These are phyloP conservation scores for Acleris cristana DNA, from an alignment of 2,888 invertebrate species.

Conservation along the genomic window DNA sequence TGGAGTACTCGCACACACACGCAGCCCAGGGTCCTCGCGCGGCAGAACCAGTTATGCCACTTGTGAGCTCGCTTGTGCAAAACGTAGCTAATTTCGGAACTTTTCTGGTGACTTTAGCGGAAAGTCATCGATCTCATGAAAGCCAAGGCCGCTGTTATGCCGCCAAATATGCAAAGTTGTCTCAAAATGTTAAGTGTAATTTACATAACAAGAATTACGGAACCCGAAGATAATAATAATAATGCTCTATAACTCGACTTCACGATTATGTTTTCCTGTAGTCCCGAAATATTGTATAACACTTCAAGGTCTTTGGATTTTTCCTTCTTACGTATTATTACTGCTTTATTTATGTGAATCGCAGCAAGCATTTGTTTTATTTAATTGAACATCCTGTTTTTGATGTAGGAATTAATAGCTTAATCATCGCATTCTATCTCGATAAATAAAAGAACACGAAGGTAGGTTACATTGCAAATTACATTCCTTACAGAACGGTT, in stretches of 20 bases:
- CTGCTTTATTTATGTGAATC: neutral
- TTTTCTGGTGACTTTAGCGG: constrained; percentile 14
- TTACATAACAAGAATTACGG: constrained; percentile 21
- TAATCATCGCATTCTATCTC: constrained; percentile 1
- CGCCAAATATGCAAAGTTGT: constrained; percentile 6
- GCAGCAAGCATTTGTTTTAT: neutral
- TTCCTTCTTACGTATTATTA: neutral
- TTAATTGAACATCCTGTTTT: neutral
- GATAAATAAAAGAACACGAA: constrained; percentile 14
- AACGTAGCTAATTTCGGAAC: constrained; percentile 23
- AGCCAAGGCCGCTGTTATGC: constrained; percentile 20
- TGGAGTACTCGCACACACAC: neutral
- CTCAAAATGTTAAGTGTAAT: constrained; percentile 6
- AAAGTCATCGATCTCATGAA: constrained; percentile 29
- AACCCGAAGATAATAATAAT: neutral
- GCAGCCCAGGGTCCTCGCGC: neutral
- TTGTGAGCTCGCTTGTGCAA: neutral
- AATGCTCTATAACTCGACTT: constrained; percentile 4
- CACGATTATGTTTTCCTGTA: neutral
- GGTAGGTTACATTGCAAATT: constrained; percentile 10
- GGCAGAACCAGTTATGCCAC: constrained; percentile 23
- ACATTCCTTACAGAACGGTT: constrained; percentile 9
- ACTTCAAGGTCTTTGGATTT: neutral
- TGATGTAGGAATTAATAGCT: constrained; percentile 3
- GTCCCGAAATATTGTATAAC: neutral